Evolutionary conservation across 1,140 invertebrate species (phyloP), one percentile per base, ranked within the genome.

Genomic region (Globodera ellingtonae): DNA sequence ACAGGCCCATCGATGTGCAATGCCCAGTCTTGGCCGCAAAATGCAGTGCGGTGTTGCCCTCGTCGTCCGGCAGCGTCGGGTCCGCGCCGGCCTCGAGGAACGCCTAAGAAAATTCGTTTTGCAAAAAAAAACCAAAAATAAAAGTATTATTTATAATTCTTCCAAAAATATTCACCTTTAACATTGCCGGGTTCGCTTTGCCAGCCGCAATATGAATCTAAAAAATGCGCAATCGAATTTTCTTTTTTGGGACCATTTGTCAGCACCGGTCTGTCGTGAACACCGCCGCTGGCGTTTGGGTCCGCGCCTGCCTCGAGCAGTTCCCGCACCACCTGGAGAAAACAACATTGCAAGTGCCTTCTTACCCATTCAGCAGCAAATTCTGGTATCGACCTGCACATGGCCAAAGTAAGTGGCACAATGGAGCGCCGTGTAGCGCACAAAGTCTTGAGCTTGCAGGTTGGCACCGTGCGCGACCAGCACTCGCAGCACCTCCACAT

Each of bases 341-440:
- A n/a, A 70, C 9, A 24, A 70, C 0, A 18, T 9, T 47, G 15
- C n/a, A 1, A 21, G 13, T 65, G 59, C 13, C 13, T 65, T 65
- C 21, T 65, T 13, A 65, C 21, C 59, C 59, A 65, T 65, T 21
- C 3, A 21, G 1, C 59, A 13, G n/a, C 59, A 70, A 70, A 44
- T 59, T 59, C 9, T 59, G 56, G 50, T 52, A 1, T 24, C n/a
- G 52, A 91, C 91, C 84, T 90, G 87, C 79, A 91, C 91, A 88
- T 91, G 89, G 15, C 90, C 90, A 85, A 90, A 91, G 78, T 91
- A 91, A 73, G 90, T 90, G 18, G 91, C 91, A 75, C 91, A 89
- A 82, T 91, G 91, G 6, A 91, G 84, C 6, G 91, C 90, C 8
- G 90, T 90, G 80, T 91, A 91, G 73, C 90, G 89, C 4, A 91